Base-by-base conservation (phyloP, 23 tunicate species). In the Trididemnum miniatum region DNA sequence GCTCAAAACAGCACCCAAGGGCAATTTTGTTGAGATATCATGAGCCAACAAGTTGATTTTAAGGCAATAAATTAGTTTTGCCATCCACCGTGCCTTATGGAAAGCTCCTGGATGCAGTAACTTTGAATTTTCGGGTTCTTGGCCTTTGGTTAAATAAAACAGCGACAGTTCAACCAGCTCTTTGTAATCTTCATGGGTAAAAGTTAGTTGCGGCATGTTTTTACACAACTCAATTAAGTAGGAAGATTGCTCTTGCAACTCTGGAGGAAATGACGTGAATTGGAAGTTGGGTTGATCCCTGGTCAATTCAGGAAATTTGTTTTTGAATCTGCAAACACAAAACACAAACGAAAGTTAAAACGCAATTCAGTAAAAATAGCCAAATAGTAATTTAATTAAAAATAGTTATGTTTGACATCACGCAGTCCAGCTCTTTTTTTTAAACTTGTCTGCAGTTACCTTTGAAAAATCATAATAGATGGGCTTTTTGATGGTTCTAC, bases 151-250 rank as follows among this genome's bases (percentile, higher is more conserved):
- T 24, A 71, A 34, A 23, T 71, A 34, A 64, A 64, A 28, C 40
- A 71, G n/a, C 5, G 44, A 71, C 22, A 71, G 49, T 23, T 71
- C 44, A 71, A 31, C 39, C 40, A 71, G 76, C 49, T 71, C 76
- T 34, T 35, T 34, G 5, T 31, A 71, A 35, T 71, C 49, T 71
- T 23, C 76, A 18, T n/a, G 20, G 49, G 5, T 35, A 30, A 18
- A 71, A 7, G 40, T 18, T 31, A 7, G 40, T 34, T 28, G 40
- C 23, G 29, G 49, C 44, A 34, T 71, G 23, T 34, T 31, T 35
- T 23, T 71, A 49, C 49, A 71, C 40, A 24, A 30, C 29, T 30
- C 76, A 71, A 71, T 71, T 15, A 71, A 26, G 3, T 26, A 20
- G n/a, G 40, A 3, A 34, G 23, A 35, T 4, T 7, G 44, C 23